These are phyloP conservation scores for Melanerpes aurifrons DNA, from an alignment of 2,113 vertebrate genomes.

Conservation along the genomic window DNA sequence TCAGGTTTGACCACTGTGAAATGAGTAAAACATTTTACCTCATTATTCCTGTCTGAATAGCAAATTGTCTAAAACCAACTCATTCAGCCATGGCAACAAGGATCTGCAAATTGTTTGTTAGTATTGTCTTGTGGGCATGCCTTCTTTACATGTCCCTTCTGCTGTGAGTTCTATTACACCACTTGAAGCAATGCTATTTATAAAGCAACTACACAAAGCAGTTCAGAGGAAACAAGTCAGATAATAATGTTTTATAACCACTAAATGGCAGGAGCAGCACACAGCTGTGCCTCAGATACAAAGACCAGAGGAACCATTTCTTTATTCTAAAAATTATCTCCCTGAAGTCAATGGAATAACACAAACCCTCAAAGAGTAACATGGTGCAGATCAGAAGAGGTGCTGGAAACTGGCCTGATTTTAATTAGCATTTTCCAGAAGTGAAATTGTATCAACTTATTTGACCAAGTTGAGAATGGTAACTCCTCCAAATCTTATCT, in stretches of 20 bases:
- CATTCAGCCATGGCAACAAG: not conserved
- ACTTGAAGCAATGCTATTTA: not conserved
- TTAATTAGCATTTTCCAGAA: not conserved
- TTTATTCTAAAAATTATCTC: not conserved
- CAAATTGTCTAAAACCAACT: slow-evolving; percentile 15
- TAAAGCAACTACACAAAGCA: not conserved
- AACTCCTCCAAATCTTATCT: not conserved
- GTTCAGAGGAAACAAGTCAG: not conserved
- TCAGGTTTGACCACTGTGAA: not conserved
- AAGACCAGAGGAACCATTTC: not conserved
- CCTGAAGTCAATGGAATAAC: not conserved
- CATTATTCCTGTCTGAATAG: slow-evolving; percentile 1
- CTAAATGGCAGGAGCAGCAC: not conserved
- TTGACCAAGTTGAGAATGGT: not conserved
- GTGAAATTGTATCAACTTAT: not conserved
- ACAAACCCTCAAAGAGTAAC: not conserved
- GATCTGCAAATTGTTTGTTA: not conserved
- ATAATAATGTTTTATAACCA: not conserved
- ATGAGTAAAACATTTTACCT: not conserved
- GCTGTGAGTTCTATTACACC: not conserved
- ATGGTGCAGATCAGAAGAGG: not conserved
- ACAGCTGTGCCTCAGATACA: not conserved
- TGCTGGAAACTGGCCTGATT: not conserved
- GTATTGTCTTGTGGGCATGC: not conserved
- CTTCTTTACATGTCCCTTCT: not conserved